Base-by-base conservation (phyloP, 1,140 invertebrate species). In the Lasioglossum baleicum region DNA sequence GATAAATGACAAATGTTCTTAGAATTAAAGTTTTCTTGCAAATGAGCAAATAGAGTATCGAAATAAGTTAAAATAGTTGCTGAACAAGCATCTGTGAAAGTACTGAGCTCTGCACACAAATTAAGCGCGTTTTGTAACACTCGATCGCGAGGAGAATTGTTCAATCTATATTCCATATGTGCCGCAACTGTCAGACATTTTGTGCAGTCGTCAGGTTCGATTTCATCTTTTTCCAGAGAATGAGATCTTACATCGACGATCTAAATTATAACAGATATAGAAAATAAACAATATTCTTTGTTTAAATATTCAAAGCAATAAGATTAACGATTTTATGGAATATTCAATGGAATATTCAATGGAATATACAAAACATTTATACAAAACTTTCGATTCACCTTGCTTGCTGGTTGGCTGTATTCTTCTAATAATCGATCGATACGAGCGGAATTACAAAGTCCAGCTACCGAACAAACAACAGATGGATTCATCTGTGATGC, bases 401-500 rank as follows among this genome's bases (percentile, higher is more conserved):
- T 80, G 42, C 22, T 35, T 20, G 44, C 42, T 2, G 79, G n/a
- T 20, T 80, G 75, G 70, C 90, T 92, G 81, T 94, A 90, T 83
- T 95, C 94, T 42, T 90, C 91, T 17, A 97, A 87, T 51, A 97
- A 85, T 64, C 94, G 92, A 89, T 97, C 96, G 82, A 97, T 95
- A 68, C 91, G 91, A 51, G 93, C 94, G 89, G 95, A 97, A 90
- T 98, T 98, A 88, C 98, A 99, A 13, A 98, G 94, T 44, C 97
- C 97, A 82, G 97, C 97, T 6, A 98, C 96, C 0, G 96, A 95
- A 90, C 97, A 98, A 67, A 98, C 97, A 42, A 95, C 94, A 86
- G 96, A 95, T 17, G 97, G 97, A 93, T 98, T 96, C 97, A 98
- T 97, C 91, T 97, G 94, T 0, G 97, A 97, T 6, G 97, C 95